Conservation (phyloP, 92 coral and sea anemone genomes). For the Porites cylindrica region DNA sequence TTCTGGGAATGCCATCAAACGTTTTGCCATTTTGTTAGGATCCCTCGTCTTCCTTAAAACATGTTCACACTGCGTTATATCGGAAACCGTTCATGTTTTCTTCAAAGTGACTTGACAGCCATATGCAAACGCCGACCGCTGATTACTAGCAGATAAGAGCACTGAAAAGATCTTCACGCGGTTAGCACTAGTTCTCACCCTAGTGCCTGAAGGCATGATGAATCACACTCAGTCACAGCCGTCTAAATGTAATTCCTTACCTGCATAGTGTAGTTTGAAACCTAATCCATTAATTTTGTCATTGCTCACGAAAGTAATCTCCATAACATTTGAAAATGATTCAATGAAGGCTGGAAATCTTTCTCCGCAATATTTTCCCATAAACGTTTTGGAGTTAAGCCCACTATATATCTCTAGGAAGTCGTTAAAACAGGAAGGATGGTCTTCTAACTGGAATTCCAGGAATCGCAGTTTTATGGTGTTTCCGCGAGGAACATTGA, state of each 20-base stretch:
- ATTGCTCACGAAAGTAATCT: slow-evolving; percentile 61
- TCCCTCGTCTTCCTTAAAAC: no score
- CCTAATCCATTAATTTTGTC: slow-evolving; percentile 52
- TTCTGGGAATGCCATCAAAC: no score
- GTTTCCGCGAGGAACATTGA: slow-evolving; percentile 46
- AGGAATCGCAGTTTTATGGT: slow-evolving; percentile 69
- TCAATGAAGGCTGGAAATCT: slow-evolving; percentile 74
- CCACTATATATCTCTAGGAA: slow-evolving; percentile 61
- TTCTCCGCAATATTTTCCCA: slow-evolving; percentile 80
- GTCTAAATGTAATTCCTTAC: slow-evolving; percentile 20
- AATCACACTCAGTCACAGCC: no score
- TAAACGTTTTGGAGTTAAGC: slow-evolving; percentile 5
- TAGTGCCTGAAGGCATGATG: no score
- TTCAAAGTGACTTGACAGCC: no score
- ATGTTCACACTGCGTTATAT: no score
- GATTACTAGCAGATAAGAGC: no score
- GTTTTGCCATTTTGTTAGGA: no score
- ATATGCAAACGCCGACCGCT: no score
- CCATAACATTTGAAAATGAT: slow-evolving; percentile 69
- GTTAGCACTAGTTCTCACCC: no score
- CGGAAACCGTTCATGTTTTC: no score
- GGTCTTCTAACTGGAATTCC: slow-evolving; percentile 76
- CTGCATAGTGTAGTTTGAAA: slow-evolving; percentile 65
- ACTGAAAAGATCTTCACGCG: no score
- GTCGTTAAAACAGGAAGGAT: slow-evolving; percentile 67